Evolutionary conservation across 2,888 invertebrate genomes (phyloP).

Genomic region (Terebella lapidaria): DNA sequence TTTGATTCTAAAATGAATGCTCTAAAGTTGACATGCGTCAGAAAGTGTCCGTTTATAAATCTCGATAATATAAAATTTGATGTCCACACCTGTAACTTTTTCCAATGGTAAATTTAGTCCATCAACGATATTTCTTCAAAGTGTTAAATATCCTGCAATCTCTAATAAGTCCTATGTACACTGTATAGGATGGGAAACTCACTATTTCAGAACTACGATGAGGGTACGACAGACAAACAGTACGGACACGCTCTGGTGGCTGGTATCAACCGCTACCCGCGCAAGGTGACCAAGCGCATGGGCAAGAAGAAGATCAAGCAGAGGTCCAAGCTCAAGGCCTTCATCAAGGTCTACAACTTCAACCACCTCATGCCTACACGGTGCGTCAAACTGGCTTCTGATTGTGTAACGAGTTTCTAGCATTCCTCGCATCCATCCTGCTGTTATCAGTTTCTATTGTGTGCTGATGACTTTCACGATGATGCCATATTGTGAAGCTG

Average conservation of each 20-base stretch:
- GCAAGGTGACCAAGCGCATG: slow-evolving; percentile 85
- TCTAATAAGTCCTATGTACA: too few species aligned
- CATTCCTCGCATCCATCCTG: neutral
- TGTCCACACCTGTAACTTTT: too few species aligned
- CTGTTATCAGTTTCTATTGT: neutral
- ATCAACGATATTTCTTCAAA: too few species aligned
- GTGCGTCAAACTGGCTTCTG: slow-evolving; percentile 34
- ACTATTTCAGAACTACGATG: slow-evolving; percentile 74
- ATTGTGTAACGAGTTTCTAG: neutral
- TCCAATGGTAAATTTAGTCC: too few species aligned
- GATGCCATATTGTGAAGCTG: neutral
- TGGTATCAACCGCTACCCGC: slow-evolving; percentile 94
- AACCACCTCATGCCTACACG: slow-evolving; percentile 61
- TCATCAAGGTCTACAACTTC: slow-evolving; percentile 76
- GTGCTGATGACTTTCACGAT: neutral
- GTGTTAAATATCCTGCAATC: too few species aligned
- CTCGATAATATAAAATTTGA: too few species aligned
- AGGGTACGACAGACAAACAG: slow-evolving; percentile 90
- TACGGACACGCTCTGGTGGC: slow-evolving; percentile 97
- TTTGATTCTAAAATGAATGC: too few species aligned
- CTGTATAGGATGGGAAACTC: neutral
- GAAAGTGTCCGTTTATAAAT: too few species aligned
- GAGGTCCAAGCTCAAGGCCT: slow-evolving; percentile 96
- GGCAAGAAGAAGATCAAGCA: slow-evolving; percentile 90
- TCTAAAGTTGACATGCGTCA: too few species aligned